Conservation (phyloP, 2,113 vertebrate genomes). For the Gavia stellata region DNA sequence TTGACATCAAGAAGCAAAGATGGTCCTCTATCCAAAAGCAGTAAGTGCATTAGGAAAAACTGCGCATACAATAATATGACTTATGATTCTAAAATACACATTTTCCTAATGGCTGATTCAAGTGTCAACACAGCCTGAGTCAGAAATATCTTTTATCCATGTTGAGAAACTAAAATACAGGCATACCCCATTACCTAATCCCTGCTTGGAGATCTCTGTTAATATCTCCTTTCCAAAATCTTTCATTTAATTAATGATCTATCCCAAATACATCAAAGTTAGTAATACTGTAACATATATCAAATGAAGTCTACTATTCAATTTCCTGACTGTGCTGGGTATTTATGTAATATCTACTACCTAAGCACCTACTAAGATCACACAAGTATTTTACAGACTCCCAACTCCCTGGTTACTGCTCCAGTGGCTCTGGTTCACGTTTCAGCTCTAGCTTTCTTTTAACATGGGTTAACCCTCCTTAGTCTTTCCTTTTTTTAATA, state of each 20-base stretch:
- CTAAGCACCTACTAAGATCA: neutral
- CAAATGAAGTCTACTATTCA: neutral
- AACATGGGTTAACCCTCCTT: neutral
- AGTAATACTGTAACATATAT: neutral
- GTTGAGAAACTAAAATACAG: neutral
- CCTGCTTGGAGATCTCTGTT: neutral
- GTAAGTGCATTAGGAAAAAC: neutral
- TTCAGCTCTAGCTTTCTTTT: neutral
- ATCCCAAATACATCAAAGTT: neutral
- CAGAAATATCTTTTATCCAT: neutral
- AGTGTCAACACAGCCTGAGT: neutral
- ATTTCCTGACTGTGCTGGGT: neutral
- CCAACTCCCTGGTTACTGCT: neutral
- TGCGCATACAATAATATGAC: neutral
- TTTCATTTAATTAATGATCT: neutral
- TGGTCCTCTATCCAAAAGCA: neutral
- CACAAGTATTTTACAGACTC: neutral
- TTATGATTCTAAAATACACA: neutral
- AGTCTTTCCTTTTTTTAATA: neutral
- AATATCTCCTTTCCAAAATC: neutral
- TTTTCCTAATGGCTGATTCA: neutral
- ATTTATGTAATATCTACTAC: neutral
- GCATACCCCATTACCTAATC: neutral
- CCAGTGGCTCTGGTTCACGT: neutral
- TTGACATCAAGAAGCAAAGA: neutral